Base-by-base conservation (phyloP, 2,888 invertebrate genomes). In the Nemoura dubitans region DNA sequence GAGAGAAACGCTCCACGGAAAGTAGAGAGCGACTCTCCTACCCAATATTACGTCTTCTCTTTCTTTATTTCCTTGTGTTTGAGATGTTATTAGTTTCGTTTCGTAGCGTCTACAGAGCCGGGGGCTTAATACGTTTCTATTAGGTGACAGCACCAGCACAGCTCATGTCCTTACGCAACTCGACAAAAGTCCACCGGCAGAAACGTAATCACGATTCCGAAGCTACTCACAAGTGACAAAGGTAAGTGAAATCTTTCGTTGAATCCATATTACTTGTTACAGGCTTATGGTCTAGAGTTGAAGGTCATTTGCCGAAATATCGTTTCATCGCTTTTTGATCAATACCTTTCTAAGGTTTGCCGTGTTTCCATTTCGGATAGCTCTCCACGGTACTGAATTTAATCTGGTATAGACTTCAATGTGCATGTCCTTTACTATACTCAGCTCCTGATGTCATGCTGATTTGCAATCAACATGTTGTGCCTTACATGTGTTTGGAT, bases 51-150 rank as follows among this genome's bases (percentile, higher is more conserved):
- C 59, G 59, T 59, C 59, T 59, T 59, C 59, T 59, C 59, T 59
- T 59, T 59, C 59, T 59, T 59, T 59, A 59, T 59, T 59, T 59
- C 59, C 59, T 59, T 59, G 59, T 59, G 59, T 59, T 59, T 59
- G 59, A 59, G 59, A 59, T 59, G 59, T 59, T 59, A 59, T 59
- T 59, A 59, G 59, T 59, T 59, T 59, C 59, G 59, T 59, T 59
- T 59, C 59, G 81, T 81, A 21, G 5, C 81, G 81, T 81, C 30
- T 27, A 28, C 29, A 30, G 81, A 81, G 81, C 30, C 29, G 30
- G 14, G 29, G 81, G 81, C 81, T 81, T 81, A 81, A 81, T 81
- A 30, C 30, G 30, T 81, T 81, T 27, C 81, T 30, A 81, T 81
- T 81, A 30, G 81, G 81, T 81, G 81, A 81, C 30, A 81, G 81